phyloP scores from a whole-genome alignment of 2,797 vertebrate species.

The Phalloptychus januarius region DNA sequence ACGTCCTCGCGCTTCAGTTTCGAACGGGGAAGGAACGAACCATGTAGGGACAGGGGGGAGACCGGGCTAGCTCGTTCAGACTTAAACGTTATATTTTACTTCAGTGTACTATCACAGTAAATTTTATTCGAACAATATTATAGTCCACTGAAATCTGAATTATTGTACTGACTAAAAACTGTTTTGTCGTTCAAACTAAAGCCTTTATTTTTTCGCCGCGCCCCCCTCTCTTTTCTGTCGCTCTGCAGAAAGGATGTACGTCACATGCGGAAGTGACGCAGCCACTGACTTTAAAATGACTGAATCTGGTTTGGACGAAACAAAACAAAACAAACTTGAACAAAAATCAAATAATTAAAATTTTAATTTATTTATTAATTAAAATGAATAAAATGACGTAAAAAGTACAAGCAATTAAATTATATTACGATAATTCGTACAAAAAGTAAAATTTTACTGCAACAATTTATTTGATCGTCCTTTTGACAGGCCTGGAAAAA shows the following conservation, averaged over 20 bases:
- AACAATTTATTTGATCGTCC: not conserved
- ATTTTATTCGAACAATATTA: not conserved
- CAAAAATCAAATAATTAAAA: not conserved
- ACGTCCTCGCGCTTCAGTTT: conserved; percentile 76
- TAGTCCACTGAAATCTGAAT: rapidly evolving
- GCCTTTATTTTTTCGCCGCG: too few species aligned
- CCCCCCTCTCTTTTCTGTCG: not conserved
- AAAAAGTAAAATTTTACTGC: not conserved
- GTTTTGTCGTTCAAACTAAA: not conserved
- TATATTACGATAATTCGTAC: not conserved
- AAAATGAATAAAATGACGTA: not conserved
- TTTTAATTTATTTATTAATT: not conserved
- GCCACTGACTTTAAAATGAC: not conserved
- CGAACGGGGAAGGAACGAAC: conserved; percentile 57
- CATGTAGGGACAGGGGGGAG: conserved; percentile 5
- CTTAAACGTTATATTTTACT: too few species aligned
- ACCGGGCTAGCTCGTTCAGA: rapidly evolving
- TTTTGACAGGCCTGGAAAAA: not conserved
- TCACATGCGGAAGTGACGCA: not conserved
- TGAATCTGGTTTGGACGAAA: not conserved
- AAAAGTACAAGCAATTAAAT: not conserved
- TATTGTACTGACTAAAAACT: not conserved
- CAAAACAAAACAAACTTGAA: not conserved
- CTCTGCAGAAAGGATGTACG: not conserved
- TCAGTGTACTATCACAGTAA: too few species aligned